A percentile compares a stretch with the other conserved stretches of the same genome.
These are phyloP conservation scores for Picus viridis DNA, from an alignment of 2,797 vertebrate species.

Conservation along the genomic window DNA sequence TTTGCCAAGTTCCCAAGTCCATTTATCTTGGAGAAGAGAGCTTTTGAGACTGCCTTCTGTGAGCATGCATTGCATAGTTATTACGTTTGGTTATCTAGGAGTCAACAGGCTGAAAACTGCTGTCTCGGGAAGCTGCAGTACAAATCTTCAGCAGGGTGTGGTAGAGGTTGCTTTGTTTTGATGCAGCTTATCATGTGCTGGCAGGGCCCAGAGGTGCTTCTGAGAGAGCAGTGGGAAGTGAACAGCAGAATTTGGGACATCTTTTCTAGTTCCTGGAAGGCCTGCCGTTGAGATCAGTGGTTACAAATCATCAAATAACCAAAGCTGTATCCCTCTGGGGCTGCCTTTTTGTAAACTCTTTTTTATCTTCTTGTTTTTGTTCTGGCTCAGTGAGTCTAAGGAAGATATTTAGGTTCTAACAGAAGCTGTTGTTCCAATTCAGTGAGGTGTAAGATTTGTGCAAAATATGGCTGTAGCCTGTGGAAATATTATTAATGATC, in stretches of 20 bases:
- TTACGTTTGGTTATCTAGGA: not conserved
- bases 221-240: not conserved
- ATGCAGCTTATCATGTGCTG: not conserved
- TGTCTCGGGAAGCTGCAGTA: not conserved
- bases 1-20: not conserved
- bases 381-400: not conserved
- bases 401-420: not conserved
- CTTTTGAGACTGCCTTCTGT: not conserved
- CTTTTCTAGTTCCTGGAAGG: not conserved
- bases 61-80: not conserved
- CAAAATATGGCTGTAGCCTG: not conserved
- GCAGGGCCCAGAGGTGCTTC: not conserved
- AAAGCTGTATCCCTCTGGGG: not conserved
- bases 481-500: not conserved
- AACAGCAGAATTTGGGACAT: not conserved
- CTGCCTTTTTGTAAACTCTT: no score
- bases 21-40: not conserved
- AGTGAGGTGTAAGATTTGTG: not conserved
- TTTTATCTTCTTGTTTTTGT: no score
- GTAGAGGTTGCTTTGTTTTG: not conserved
- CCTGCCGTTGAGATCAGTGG: not conserved
- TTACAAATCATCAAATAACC: not conserved
- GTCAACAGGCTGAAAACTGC: not conserved
- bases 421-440: not conserved
- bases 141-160: not conserved